These are phyloP conservation scores for Euglossa dilemma DNA, from an alignment of 1,140 invertebrate species.

Conservation along the genomic window DNA sequence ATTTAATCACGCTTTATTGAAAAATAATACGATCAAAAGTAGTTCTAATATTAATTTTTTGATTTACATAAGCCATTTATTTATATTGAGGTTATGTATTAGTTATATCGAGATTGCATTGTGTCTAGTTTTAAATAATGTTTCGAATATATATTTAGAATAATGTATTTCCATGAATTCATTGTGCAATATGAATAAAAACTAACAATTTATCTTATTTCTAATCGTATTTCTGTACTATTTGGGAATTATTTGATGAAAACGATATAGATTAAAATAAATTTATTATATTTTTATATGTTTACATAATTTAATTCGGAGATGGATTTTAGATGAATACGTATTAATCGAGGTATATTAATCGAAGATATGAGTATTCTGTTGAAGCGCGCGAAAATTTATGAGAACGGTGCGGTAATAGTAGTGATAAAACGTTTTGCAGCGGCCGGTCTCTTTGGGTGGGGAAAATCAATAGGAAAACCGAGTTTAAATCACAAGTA, in stretches of 20 bases:
- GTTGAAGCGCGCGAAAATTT: slow-evolving; percentile 22
- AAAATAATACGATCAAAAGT: not conserved
- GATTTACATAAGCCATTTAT: not conserved
- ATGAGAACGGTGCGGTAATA: slow-evolving; percentile 18
- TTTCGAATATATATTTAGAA: not conserved
- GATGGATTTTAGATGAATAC: not conserved
- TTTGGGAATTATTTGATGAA: not conserved
- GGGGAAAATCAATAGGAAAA: slow-evolving; percentile 76
- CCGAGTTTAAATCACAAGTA: slow-evolving; percentile 61
- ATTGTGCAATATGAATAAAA: not conserved
- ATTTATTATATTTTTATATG: not conserved
- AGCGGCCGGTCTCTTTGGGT: slow-evolving; percentile 55
- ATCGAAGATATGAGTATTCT: not conserved
- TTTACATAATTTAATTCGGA: not conserved
- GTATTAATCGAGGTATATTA: not conserved
- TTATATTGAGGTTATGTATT: slow-evolving; percentile 25
- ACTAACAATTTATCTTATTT: not conserved
- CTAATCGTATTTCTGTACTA: not conserved
- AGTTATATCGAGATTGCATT: not conserved
- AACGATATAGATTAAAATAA: not conserved
- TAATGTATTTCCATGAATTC: not conserved
- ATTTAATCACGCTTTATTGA: not conserved
- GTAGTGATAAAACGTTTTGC: slow-evolving; percentile 27
- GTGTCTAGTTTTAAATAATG: not conserved
- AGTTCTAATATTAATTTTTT: not conserved